Percentiles rank a stretch among this genome's conserved stretches.
phyloP scores from a whole-genome alignment of 2,113 vertebrate genomes.

The Lates calcarifer region DNA sequence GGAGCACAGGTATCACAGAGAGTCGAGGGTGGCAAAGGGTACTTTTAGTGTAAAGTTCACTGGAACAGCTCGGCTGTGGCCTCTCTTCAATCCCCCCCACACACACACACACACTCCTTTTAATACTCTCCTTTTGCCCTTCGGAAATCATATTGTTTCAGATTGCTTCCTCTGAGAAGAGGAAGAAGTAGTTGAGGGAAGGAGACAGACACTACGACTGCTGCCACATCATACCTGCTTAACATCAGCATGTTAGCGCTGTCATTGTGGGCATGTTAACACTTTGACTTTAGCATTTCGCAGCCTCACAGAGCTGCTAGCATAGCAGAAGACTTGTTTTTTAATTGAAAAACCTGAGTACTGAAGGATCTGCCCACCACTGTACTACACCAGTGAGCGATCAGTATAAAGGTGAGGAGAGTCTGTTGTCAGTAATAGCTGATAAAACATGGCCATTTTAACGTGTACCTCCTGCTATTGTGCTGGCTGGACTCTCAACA shows the following conservation, averaged over 20 bases:
- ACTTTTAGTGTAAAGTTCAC: not conserved
- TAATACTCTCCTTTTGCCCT: conserved; percentile 57
- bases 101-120: conserved; percentile 1
- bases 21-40: not conserved
- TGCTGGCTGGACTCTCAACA: conserved; percentile 45
- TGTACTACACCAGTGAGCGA: too few relatives aligned
- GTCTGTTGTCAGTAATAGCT: conserved; percentile 40
- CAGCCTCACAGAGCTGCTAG: too few relatives aligned
- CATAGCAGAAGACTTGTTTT: too few relatives aligned
- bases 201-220: conserved; percentile 34
- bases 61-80: not conserved
- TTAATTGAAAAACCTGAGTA: too few relatives aligned
- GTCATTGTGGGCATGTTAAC: too few relatives aligned
- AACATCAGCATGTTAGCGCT: too few relatives aligned
- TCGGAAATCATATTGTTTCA: conserved; percentile 81
- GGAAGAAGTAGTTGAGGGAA: conserved; percentile 54
- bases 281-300: too few relatives aligned
- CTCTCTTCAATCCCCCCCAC: not conserved
- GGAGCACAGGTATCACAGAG: conserved; percentile 18
- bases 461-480: conserved; percentile 62
- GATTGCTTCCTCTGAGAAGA: conserved; percentile 78
- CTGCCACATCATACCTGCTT: too few relatives aligned
- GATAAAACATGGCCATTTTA: conserved; percentile 52
- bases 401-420: conserved; percentile 65
- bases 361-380: too few relatives aligned